Evolutionary conservation across 2,797 vertebrate species (phyloP).

Genomic region (Pangasius sanitwongsei): DNA sequence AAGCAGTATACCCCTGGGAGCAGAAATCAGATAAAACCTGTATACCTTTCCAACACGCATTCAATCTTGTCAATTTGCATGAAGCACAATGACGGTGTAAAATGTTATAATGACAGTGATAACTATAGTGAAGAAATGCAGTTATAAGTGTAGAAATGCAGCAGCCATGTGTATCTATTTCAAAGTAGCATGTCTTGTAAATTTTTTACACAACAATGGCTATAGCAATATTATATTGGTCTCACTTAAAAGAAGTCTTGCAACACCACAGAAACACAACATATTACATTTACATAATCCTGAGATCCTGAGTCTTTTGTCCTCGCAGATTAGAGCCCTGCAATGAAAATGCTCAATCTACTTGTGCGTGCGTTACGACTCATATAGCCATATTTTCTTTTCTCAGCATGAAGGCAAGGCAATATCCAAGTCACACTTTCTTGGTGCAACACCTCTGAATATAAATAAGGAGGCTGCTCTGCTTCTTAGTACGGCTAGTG

Average conservation of each 20-base stretch:
- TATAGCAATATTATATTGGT: background rate
- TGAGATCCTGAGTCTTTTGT: background rate
- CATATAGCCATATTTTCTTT: background rate
- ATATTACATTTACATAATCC: constrained; percentile 4
- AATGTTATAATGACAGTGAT: background rate
- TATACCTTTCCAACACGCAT: background rate
- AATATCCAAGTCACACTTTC: constrained; percentile 15
- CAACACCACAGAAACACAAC: background rate
- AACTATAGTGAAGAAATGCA: background rate
- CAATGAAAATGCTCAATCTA: background rate
- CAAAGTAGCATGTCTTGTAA: background rate
- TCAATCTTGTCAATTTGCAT: background rate
- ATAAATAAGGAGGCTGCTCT: constrained; percentile 26
- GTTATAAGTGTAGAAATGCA: background rate
- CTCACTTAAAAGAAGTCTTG: background rate
- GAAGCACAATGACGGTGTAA: background rate
- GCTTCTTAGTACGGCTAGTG: background rate
- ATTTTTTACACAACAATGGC: background rate
- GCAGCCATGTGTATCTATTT: background rate
- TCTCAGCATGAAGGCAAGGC: constrained; percentile 1
- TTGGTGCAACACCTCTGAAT: constrained; percentile 24
- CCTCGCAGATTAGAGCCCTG: background rate
- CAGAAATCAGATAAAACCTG: constrained; percentile 3
- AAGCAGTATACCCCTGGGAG: constrained; percentile 13
- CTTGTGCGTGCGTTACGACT: background rate